Evolutionary conservation across 2,797 vertebrate species (phyloP).

Genomic region (Avahi laniger): DNA sequence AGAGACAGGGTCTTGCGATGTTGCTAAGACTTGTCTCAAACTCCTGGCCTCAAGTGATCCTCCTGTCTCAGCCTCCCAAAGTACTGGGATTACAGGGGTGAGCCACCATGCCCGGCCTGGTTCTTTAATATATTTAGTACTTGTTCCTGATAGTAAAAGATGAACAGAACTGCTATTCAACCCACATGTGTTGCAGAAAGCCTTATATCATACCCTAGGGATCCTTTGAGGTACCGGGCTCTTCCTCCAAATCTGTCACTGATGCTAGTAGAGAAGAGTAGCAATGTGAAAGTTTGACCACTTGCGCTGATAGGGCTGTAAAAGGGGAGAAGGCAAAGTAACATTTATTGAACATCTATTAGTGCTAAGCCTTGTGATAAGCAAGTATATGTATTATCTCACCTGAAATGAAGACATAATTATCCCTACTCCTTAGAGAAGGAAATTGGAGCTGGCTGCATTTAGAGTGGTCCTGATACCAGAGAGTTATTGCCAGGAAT

Average conservation of each 20-base stretch:
- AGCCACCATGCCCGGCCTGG: neutral
- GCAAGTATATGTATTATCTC: constrained; percentile 11
- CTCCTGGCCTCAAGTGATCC: neutral
- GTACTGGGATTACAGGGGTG: neutral
- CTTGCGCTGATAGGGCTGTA: neutral
- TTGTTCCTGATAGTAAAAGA: neutral
- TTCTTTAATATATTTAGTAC: constrained; percentile 36
- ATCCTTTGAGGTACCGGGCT: neutral
- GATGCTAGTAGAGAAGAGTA: neutral
- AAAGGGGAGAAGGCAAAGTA: neutral
- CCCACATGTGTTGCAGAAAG: neutral
- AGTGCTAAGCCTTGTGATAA: constrained; percentile 11
- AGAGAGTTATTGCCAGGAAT: neutral
- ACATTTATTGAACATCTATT: constrained; percentile 29
- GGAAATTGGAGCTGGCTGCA: constrained; percentile 31
- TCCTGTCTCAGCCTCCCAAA: neutral
- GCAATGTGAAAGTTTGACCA: constrained; percentile 19
- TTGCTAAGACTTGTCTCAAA: neutral
- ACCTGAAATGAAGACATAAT: neutral
- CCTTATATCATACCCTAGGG: neutral
- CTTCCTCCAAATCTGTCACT: neutral
- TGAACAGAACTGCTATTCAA: neutral
- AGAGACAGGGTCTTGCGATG: neutral
- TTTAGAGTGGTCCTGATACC: constrained; percentile 37
- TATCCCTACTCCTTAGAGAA: neutral